Evolutionary conservation across 2,888 invertebrate genomes (phyloP).

Genomic region (Acleris holmiana): DNA sequence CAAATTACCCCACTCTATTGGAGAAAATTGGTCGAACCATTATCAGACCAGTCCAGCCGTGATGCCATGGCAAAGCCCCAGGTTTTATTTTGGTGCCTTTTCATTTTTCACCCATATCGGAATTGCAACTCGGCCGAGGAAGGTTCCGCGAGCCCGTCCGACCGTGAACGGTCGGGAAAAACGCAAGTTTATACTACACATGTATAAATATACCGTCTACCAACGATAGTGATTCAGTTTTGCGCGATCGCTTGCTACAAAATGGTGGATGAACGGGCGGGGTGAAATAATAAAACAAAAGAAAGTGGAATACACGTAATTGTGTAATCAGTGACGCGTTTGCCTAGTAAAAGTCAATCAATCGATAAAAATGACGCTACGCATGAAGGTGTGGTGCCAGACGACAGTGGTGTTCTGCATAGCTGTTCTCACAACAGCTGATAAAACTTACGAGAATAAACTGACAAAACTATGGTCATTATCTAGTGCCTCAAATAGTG

Average conservation of each 20-base stretch:
- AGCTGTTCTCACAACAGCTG: constrained; percentile 54
- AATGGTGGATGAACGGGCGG: constrained; percentile 70
- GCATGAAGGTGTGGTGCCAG: constrained; percentile 58
- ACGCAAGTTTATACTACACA: constrained; percentile 77
- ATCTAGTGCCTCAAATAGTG: constrained; percentile 58
- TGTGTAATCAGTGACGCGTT: constrained; percentile 57
- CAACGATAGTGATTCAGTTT: constrained; percentile 78
- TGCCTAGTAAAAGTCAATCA: constrained; percentile 46
- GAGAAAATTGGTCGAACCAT: constrained; percentile 60
- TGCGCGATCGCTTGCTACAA: constrained; percentile 79
- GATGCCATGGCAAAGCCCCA: constrained; percentile 44
- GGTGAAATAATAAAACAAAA: constrained; percentile 50
- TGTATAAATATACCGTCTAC: constrained; percentile 79
- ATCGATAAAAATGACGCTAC: constrained; percentile 53
- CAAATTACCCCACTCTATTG: constrained; percentile 64
- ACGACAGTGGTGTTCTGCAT: constrained; percentile 64
- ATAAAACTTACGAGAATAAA: constrained; percentile 63
- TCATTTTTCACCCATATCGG: constrained; percentile 68
- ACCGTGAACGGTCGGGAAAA: constrained; percentile 77
- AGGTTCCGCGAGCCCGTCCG: constrained; percentile 63
- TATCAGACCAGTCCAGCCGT: constrained; percentile 73
- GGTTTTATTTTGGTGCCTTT: constrained; percentile 65
- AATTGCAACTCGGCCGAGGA: constrained; percentile 57
- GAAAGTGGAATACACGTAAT: constrained; percentile 69
- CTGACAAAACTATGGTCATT: constrained; percentile 70